Base-by-base conservation (phyloP, 2,888 invertebrate species). In the Drosophila sordidula region DNA sequence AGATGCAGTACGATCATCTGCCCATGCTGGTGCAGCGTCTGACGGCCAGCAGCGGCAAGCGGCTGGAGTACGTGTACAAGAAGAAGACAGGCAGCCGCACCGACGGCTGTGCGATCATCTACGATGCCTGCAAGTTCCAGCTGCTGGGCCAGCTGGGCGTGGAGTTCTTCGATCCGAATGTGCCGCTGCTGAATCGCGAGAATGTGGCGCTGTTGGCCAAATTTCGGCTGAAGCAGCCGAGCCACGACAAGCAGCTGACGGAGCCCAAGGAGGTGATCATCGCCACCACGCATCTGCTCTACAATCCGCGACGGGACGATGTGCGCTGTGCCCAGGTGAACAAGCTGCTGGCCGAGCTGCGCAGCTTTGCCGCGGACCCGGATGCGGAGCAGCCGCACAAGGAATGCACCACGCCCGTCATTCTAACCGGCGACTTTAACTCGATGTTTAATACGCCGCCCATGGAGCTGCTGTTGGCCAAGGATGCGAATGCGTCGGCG, bases 71-170 rank as follows among this genome's bases (percentile, higher is more conserved):
- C 49, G 90, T 97, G 4, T 98, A 94, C 91, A 97, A 98, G 92
- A 96, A 96, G 91, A 95, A 97, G 87, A 98, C 98, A 0, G 96
- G 96, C 0, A 92, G 93, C 36, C 95, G 96, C 81, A 93, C 93
- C 9, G 99, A 99, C 92, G 99, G 99, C 0, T 97, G 98, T 91
- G 97, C 98, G 0, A 96, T 98, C 42, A 96, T 97, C 89, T 98
- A 95, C 91, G 96, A 95, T 80, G 91, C 92, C 8, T 92, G 94
- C 18, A 93, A 94, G 58, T 96, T 99, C 79, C 92, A 94, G 44
- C 90, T 97, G 57, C 87, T 95, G 4, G 94, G 95, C 44, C 93
- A 94, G 56, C 91, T 94, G 0, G 93, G 93, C 49, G 96, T 99
- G 45, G 97, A 98, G 92, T 95, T 94, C 87, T 93, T 79, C 41